Percentiles rank a stretch among this genome's conserved stretches.
phyloP scores from a whole-genome alignment of 2,888 invertebrate genomes.

The Parascotia fuliginaria region DNA sequence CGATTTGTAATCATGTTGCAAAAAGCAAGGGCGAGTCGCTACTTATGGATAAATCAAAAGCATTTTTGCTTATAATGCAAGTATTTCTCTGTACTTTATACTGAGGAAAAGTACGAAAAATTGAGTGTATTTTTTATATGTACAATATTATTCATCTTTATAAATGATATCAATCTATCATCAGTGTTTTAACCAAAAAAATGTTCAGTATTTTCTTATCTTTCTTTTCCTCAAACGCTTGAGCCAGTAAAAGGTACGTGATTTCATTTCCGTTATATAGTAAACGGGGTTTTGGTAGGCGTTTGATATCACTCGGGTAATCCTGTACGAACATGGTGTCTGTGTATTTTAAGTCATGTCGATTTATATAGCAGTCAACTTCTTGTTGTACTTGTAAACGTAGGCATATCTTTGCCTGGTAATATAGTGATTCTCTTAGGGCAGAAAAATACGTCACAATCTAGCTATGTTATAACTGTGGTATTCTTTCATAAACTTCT shows the following conservation, averaged over 20 bases:
- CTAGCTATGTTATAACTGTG: too few species aligned
- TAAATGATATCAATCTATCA: slow-evolving; percentile 37
- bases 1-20: too few species aligned
- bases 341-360: background rate
- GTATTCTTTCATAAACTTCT: too few species aligned
- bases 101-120: background rate
- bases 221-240: slow-evolving; percentile 6
- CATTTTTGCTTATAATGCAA: background rate
- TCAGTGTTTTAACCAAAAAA: slow-evolving; percentile 19
- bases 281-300: background rate
- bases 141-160: slow-evolving; percentile 17
- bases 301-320: slow-evolving; percentile 5
- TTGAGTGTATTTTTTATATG: background rate
- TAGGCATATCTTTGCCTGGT: too few species aligned
- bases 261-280: slow-evolving; percentile 6
- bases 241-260: slow-evolving; percentile 1
- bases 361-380: too few species aligned
- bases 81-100: background rate
- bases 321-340: background rate
- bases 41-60: background rate
- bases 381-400: too few species aligned
- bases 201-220: slow-evolving; percentile 26
- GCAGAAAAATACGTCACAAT: too few species aligned
- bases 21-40: too few species aligned
- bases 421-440: too few species aligned